Evolutionary conservation across 2,113 vertebrate genomes (phyloP), one percentile per base, ranked within the genome.

Genomic region (Eudyptes chrysolophus): DNA sequence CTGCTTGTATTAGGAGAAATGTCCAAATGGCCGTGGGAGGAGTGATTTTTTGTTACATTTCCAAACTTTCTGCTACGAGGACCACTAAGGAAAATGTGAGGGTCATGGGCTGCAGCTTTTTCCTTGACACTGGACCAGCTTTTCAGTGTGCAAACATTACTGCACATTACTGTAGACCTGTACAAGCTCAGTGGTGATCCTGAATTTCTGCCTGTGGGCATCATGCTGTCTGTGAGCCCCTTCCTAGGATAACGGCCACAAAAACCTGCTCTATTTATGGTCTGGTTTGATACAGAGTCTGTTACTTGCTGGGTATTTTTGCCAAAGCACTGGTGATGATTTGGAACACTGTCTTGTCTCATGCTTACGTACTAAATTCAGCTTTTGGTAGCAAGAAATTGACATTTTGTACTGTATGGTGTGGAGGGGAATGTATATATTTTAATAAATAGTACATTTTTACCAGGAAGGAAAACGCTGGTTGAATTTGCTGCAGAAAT

Each of bases 1-100:
- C 13, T 69, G 16, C 26, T 69, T 76, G 20, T 85, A 2, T 36
- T 32, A 38, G 16, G 8, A 79, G 18, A 87, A 90, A 88, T 40
- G 30, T 57, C 22, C 30, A 71, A 66, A 52, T 19, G 19, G 2
- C 11, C 9, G 3, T 4, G 2, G 34, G 4, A 74, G 1, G 3
- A 61, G 11, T 18, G 27, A 52, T 26, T 69, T 72, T 81, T 82
- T 72, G 9, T 54, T 57, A 20, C 21, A 26, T 69, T 80, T 58
- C 40, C 25, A 69, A 95, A 65, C 9, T n/a, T 90, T 40, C 7
- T 85, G 44, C 70, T 44, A 3, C 9, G 11, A 65, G 18, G 57
- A 57, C 13, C 9, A 7, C 19, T 3, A 48, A 38, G 72, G 27
- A 64, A 82, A 87, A 58, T 0, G 4, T 17, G 48, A 89, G 15